phyloP scores from a whole-genome alignment of 35 echinoderm and acorn worm genomes.

The Diadema setosum region DNA sequence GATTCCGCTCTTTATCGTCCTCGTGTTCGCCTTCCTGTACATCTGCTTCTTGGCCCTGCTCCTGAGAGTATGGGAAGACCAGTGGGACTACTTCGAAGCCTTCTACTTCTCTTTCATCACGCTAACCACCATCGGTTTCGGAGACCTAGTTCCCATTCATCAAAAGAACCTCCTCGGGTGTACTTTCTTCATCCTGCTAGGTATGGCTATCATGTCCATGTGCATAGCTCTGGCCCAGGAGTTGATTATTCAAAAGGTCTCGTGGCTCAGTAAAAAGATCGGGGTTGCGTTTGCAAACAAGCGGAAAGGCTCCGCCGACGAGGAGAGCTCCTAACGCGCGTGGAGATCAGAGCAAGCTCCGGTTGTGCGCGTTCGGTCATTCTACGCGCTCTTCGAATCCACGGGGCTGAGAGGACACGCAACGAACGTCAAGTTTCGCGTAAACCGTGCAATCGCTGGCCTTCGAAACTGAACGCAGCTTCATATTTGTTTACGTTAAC shows the following conservation, averaged over 20 bases:
- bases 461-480: no score
- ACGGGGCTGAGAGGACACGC: no score
- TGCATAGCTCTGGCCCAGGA: constrained; percentile 96
- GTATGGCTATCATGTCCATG: constrained; percentile 99
- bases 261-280: constrained; percentile 67
- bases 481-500: no score
- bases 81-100: constrained; percentile 91
- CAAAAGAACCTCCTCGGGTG: constrained; percentile 79
- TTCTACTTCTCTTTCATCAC: constrained; percentile 99
- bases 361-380: no score
- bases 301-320: not conserved
- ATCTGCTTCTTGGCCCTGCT: constrained; percentile 63
- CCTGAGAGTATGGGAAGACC: constrained; percentile 64
- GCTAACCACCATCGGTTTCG: constrained; percentile 93
- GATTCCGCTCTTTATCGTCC: constrained; percentile 63
- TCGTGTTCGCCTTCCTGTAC: constrained; percentile 81
- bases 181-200: constrained; percentile 88
- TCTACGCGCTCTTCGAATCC: no score
- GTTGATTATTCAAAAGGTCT: constrained; percentile 75
- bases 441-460: no score
- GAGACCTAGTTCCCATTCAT: constrained; percentile 79
- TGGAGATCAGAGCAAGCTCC: no score
- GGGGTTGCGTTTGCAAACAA: constrained; percentile 58
- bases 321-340: not conserved
- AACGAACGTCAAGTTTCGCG: no score